phyloP scores from a whole-genome alignment of 2,888 invertebrate genomes.

The Ophion ventricosus region DNA sequence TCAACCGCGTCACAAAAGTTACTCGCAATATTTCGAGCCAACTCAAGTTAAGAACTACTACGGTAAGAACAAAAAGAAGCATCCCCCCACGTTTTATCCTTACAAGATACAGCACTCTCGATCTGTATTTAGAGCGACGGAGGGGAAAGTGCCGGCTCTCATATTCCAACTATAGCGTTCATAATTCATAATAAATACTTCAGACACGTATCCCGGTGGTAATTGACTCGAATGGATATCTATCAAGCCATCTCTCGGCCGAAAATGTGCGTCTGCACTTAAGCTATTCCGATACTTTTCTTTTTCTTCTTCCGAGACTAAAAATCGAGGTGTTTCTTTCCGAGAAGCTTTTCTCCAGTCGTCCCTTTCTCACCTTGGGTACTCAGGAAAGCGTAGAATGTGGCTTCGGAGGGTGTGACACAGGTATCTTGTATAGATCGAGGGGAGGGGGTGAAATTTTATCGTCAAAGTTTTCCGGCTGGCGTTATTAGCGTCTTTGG shows the following conservation, averaged over 20 bases:
- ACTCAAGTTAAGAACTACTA: not conserved
- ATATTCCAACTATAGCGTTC: not conserved
- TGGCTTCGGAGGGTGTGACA: constrained; percentile 11
- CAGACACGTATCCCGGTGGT: constrained; percentile 1
- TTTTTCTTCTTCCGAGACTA: constrained; percentile 14
- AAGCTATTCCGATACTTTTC: constrained; percentile 15
- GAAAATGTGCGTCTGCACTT: constrained; percentile 47
- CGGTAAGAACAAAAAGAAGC: not conserved
- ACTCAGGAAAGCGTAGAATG: constrained; percentile 18
- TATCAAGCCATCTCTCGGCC: constrained; percentile 9
- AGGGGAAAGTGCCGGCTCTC: not conserved
- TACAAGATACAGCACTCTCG: constrained; percentile 10
- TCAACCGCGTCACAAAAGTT: not conserved
- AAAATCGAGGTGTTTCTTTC: constrained; percentile 36
- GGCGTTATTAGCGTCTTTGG: constrained; percentile 52
- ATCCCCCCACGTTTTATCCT: not conserved
- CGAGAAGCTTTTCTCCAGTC: constrained; percentile 1
- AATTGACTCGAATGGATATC: constrained; percentile 47
- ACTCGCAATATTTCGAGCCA: not conserved
- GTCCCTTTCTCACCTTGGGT: constrained; percentile 1
- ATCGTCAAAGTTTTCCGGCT: constrained; percentile 58
- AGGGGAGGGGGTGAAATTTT: constrained; percentile 50
- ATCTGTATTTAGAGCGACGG: not conserved
- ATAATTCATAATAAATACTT: constrained; percentile 43
- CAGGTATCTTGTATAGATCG: constrained; percentile 10